Evolutionary conservation across 2,888 invertebrate genomes (phyloP), one percentile per base, ranked within the genome.

Genomic region (Cantharis rufa): DNA sequence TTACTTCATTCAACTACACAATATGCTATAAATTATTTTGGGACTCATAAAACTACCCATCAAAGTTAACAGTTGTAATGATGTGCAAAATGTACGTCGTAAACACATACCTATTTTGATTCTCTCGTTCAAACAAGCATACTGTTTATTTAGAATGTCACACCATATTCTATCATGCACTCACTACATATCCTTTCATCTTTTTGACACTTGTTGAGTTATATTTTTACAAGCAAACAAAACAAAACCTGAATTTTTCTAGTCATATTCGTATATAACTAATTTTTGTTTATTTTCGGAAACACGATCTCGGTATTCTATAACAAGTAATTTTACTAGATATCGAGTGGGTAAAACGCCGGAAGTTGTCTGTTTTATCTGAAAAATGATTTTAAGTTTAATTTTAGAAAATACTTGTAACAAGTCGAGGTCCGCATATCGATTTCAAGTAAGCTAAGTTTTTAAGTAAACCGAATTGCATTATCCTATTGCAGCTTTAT

Each of bases 31-130:
- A 48, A 48, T 48, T 48, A 48, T n/a, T n/a, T 48, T n/a, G 48
- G 48, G 9, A 48, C 3, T 70, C 70, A 70, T 75, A 70, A 75
- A 76, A 68, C 64, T 69, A 72, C 48, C 48, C 79, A 74, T 81
- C 80, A 81, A 81, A 81, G 80, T 75, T 62, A 68, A 62, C 70
- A 71, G 74, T 73, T 64, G 78, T 81, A 81, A 79, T 78, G 80
- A 81, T 76, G 76, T 76, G 78, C 73, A 81, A 79, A 79, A 48
- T 78, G 80, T 75, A 78, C 77, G 75, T 81, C 79, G 76, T 80
- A 80, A 78, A 77, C 78, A 74, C 78, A 68, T 62, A 77, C 75
- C 75, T 78, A 78, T 80, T 80, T 78, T 74, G 69, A 74, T 69
- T 68, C 15, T 63, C 69, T 62, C 48, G 71, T 64, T 70, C 74